A percentile compares a stretch with the other conserved stretches of the same genome.
These are phyloP conservation scores for Chloromyia formosa DNA, from an alignment of 2,888 invertebrate genomes.

Conservation along the genomic window DNA sequence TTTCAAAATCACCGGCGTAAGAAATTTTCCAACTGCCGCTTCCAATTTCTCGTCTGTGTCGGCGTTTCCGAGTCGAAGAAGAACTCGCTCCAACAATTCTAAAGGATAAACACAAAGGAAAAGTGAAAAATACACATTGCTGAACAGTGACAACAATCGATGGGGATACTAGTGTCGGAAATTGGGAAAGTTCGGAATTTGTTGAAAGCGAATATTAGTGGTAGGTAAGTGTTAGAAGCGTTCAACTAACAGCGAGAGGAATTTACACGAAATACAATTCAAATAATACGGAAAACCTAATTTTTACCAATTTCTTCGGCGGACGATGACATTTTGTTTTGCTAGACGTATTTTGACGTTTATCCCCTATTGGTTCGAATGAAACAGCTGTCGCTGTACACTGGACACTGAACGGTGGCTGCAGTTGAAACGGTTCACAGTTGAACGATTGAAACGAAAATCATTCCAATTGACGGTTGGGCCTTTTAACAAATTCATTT, in stretches of 20 bases:
- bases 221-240: too few species aligned
- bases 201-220: too few species aligned
- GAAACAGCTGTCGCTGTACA: background rate
- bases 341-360: constrained; percentile 35
- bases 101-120: constrained; percentile 51
- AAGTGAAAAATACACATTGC: background rate
- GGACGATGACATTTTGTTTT: constrained; percentile 60
- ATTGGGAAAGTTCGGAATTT: too few species aligned
- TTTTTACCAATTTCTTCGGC: constrained; percentile 62
- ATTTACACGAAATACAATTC: background rate
- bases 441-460: too few species aligned
- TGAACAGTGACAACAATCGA: background rate
- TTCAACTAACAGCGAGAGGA: too few species aligned
- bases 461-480: too few species aligned
- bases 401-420: too few species aligned
- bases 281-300: constrained; percentile 10
- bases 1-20: constrained; percentile 90
- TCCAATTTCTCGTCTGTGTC: constrained; percentile 91
- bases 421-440: too few species aligned
- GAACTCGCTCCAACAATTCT: constrained; percentile 90
- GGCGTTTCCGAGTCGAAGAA: constrained; percentile 86
- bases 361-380: background rate
- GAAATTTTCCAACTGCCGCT: constrained; percentile 78
- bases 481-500: too few species aligned
- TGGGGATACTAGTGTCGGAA: too few species aligned